phyloP scores from a whole-genome alignment of 2,888 invertebrate genomes.

The Crossocerus cetratus region DNA sequence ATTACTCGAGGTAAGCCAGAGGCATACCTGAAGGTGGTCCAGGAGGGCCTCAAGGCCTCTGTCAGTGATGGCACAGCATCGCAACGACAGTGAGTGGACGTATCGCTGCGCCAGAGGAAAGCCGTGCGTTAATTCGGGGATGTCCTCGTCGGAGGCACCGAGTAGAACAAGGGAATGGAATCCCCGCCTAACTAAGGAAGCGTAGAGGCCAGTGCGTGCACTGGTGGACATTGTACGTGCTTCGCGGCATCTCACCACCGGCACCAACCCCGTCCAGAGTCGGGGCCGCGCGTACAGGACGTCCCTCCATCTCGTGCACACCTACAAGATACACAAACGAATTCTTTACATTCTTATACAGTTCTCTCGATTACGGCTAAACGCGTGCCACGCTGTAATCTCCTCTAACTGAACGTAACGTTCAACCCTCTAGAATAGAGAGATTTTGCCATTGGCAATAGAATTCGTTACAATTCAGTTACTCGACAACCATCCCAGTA shows the following conservation, averaged over 20 bases:
- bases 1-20: neutral
- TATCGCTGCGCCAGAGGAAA: slow-evolving; percentile 90
- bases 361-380: too few relatives aligned
- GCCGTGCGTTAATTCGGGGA: slow-evolving; percentile 90
- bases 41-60: slow-evolving; percentile 91
- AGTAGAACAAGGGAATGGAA: slow-evolving; percentile 91
- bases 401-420: too few relatives aligned
- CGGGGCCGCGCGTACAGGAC: slow-evolving; percentile 91
- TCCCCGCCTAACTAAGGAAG: slow-evolving; percentile 89
- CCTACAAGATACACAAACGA: slow-evolving; percentile 70
- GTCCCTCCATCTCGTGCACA: slow-evolving; percentile 93
- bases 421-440: too few relatives aligned
- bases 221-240: slow-evolving; percentile 81
- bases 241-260: slow-evolving; percentile 92
- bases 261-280: slow-evolving; percentile 92
- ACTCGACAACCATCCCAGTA: too few relatives aligned
- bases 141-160: slow-evolving; percentile 93
- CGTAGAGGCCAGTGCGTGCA: slow-evolving; percentile 84
- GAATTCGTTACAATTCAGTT: too few relatives aligned
- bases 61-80: slow-evolving; percentile 94
- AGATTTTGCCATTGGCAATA: too few relatives aligned
- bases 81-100: slow-evolving; percentile 89
- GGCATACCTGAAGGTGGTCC: slow-evolving; percentile 89
- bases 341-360: neutral
- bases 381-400: too few relatives aligned